Evolutionary conservation across 2,113 vertebrate species (phyloP).

Genomic region (Semnornis frantzii): DNA sequence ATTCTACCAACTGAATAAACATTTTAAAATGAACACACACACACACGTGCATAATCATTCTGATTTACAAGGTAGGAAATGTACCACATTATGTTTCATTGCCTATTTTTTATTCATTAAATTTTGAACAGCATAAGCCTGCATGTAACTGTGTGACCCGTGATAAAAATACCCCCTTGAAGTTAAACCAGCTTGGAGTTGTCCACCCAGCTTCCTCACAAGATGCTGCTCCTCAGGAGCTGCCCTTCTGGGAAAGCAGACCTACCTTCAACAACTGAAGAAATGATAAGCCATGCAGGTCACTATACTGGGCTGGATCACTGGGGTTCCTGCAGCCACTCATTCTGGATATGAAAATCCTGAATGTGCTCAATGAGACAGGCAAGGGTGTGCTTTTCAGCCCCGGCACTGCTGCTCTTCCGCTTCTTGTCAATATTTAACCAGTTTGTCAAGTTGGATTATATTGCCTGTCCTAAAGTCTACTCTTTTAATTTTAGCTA

Average conservation of each 20-base stretch:
- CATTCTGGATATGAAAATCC: background rate
- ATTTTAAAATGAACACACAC: slow-evolving; percentile 37
- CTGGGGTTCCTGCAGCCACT: slow-evolving; percentile 36
- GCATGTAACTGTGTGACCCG: background rate
- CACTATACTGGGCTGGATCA: slow-evolving; percentile 50
- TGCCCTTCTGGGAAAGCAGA: background rate
- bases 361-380: slow-evolving; percentile 30
- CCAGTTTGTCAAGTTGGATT: slow-evolving; percentile 77
- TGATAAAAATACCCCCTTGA: background rate
- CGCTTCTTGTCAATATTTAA: slow-evolving; percentile 86
- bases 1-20: slow-evolving; percentile 54
- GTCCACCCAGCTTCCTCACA: background rate
- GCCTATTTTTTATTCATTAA: slow-evolving; percentile 40
- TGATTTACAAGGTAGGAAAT: slow-evolving; percentile 34
- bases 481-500: slow-evolving; percentile 40
- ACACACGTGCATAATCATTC: background rate
- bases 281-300: slow-evolving; percentile 36
- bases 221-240: background rate
- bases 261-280: slow-evolving; percentile 79
- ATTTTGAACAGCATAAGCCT: background rate
- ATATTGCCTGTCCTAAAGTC: slow-evolving; percentile 74
- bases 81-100: background rate
- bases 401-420: slow-evolving; percentile 53
- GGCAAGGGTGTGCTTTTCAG: background rate
- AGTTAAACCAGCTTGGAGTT: background rate